phyloP scores from a whole-genome alignment of 1,140 invertebrate genomes.

The Drosophila gunungcola region DNA sequence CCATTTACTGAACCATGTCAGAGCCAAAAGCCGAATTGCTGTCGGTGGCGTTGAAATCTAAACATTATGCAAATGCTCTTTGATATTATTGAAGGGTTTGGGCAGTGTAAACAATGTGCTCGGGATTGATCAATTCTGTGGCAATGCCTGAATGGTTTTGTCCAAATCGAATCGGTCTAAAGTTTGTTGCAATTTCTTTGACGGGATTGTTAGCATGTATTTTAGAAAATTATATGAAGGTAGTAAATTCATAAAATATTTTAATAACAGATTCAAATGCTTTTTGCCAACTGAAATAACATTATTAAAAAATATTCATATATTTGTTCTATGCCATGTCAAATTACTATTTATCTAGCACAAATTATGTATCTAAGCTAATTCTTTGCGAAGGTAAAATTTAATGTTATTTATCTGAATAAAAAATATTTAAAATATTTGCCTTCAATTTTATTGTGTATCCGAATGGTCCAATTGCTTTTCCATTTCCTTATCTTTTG shows the following conservation, averaged over 20 bases:
- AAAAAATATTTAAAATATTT: too few species aligned
- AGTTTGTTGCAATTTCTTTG: slow-evolving; percentile 16
- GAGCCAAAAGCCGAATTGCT: slow-evolving; percentile 39
- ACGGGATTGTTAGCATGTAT: not conserved
- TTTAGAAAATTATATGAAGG: not conserved
- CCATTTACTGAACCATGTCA: slow-evolving; percentile 44
- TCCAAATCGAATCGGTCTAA: slow-evolving; percentile 3
- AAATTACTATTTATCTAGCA: too few species aligned
- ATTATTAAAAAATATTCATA: too few species aligned
- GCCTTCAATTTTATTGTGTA: not conserved
- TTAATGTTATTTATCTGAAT: too few species aligned
- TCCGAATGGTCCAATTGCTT: not conserved
- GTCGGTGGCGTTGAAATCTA: slow-evolving; percentile 38
- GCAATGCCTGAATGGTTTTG: slow-evolving; percentile 22
- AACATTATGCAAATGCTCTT: slow-evolving; percentile 54
- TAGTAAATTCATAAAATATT: not conserved
- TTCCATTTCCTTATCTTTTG: not conserved
- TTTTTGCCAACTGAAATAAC: too few species aligned
- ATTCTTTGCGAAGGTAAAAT: too few species aligned
- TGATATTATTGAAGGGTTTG: slow-evolving; percentile 45
- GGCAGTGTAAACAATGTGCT: slow-evolving; percentile 36
- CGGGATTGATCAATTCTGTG: slow-evolving; percentile 41
- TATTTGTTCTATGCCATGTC: too few species aligned
- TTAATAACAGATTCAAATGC: not conserved
- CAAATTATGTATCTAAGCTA: too few species aligned